Evolutionary conservation across 2,113 vertebrate species (phyloP), one percentile per base, ranked within the genome.

Genomic region (Amblyornis subalaris): DNA sequence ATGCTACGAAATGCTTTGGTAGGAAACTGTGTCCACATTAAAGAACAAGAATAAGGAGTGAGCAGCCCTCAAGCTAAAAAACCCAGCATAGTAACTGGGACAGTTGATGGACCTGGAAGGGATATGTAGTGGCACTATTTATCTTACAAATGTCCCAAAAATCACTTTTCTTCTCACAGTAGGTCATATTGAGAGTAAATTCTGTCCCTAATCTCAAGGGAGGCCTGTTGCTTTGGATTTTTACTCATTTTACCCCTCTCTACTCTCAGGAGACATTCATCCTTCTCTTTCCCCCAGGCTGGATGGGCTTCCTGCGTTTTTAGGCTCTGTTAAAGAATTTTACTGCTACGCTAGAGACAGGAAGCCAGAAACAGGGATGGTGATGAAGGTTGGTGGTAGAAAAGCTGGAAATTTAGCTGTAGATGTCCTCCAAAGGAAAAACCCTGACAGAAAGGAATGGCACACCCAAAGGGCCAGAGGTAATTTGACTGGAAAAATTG

Each of bases 341-440:
- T 31, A 60, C 15, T n/a, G 33, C 6, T 75, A 10, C 22, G 17
- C 14, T 82, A 20, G 23, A 79, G 21, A 23, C 8, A 57, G 28
- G 22, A 38, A 81, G 12, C 3, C 51, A 67, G 69, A 60, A 77
- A 73, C 3, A 10, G 10, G 20, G 14, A 33, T 36, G 10, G 29
- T 0, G 4, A 24, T 35, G 24, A 62, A 40, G 16, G 8, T 1
- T 47, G 14, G 14, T 76, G 38, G 73, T 0, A 51, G 14, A 36
- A 72, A 85, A 73, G 31, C 14, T 55, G 35, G 23, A 79, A 88
- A 58, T 77, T 2, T 85, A 33, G 2, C 35, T 74, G 47, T 23
- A 51, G 35, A 53, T 71, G 35, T 64, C 18, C 26, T 77, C 25
- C 40, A 60, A 26, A 70, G 26, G 9, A 86, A 50, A 54, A 78